Conservation (phyloP, 2,113 vertebrate species). For the Malurus alboscapulatus region DNA sequence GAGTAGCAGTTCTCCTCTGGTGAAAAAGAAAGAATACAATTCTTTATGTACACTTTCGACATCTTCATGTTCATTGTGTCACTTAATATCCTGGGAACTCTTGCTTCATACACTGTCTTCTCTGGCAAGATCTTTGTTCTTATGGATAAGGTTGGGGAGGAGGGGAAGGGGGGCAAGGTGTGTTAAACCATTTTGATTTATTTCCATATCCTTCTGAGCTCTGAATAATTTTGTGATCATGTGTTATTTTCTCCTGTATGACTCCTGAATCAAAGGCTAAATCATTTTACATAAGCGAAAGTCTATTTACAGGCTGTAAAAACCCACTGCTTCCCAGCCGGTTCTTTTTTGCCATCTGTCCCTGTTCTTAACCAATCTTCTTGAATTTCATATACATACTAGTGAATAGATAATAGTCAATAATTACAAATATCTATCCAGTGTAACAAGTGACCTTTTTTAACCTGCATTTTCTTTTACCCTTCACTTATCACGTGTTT, state of each 20-base stretch:
- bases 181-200: background rate
- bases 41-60: background rate
- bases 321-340: slow-evolving; percentile 28
- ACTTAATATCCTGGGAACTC: background rate
- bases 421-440: background rate
- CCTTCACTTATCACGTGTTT: background rate
- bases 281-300: slow-evolving; percentile 40
- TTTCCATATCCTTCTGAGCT: background rate
- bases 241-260: slow-evolving; percentile 23
- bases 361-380: slow-evolving; percentile 10
- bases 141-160: background rate
- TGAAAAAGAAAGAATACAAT: background rate
- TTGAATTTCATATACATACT: background rate
- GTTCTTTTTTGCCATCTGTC: slow-evolving; percentile 60
- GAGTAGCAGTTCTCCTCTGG: background rate
- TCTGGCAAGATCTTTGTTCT: background rate
- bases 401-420: background rate
- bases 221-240: slow-evolving; percentile 29
- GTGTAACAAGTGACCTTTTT: background rate
- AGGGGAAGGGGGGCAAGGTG: fast-evolving
- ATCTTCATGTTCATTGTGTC: background rate
- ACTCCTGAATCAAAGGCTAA: slow-evolving; percentile 48
- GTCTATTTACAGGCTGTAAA: slow-evolving; percentile 54
- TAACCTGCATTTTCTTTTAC: background rate
- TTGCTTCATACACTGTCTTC: background rate